phyloP scores from a whole-genome alignment of 2,888 invertebrate species.

The Stratiomys singularior region DNA sequence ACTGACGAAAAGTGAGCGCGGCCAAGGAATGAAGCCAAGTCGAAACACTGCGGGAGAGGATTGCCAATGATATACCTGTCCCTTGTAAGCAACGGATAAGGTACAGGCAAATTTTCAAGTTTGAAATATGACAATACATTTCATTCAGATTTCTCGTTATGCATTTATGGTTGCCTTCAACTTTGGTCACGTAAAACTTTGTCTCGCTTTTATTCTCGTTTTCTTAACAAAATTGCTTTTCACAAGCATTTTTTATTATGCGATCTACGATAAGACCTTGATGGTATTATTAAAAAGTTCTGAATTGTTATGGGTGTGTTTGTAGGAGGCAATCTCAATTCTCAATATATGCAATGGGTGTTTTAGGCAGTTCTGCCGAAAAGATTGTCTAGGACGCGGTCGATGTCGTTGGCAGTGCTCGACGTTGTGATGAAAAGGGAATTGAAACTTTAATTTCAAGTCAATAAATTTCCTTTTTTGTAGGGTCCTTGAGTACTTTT shows the following conservation, averaged over 20 bases:
- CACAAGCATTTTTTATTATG: slow-evolving; percentile 18
- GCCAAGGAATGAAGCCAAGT: not conserved
- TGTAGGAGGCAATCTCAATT: not conserved
- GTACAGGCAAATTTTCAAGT: slow-evolving; percentile 11
- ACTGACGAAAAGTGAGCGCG: not conserved
- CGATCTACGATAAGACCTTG: slow-evolving; percentile 40
- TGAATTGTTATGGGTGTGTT: slow-evolving; percentile 16
- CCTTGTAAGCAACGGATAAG: not conserved
- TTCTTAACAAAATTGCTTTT: slow-evolving; percentile 36
- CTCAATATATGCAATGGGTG: slow-evolving; percentile 8
- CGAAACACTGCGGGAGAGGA: not conserved
- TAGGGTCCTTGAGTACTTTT: too few relatives aligned
- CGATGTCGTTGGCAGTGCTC: not conserved
- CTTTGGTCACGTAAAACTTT: slow-evolving; percentile 37
- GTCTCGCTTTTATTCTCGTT: slow-evolving; percentile 5
- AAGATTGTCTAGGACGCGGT: not conserved
- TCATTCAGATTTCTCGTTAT: slow-evolving; percentile 41
- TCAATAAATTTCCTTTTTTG: not conserved
- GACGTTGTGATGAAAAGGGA: not conserved
- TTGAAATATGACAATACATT: slow-evolving; percentile 32
- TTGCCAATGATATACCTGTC: slow-evolving; percentile 17
- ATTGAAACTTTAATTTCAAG: slow-evolving; percentile 11
- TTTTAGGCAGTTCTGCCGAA: not conserved
- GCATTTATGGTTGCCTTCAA: slow-evolving; percentile 38
- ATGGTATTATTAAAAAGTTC: slow-evolving; percentile 27